Evolutionary conservation across 2,113 vertebrate genomes (phyloP).

Genomic region (Sapajus apella): DNA sequence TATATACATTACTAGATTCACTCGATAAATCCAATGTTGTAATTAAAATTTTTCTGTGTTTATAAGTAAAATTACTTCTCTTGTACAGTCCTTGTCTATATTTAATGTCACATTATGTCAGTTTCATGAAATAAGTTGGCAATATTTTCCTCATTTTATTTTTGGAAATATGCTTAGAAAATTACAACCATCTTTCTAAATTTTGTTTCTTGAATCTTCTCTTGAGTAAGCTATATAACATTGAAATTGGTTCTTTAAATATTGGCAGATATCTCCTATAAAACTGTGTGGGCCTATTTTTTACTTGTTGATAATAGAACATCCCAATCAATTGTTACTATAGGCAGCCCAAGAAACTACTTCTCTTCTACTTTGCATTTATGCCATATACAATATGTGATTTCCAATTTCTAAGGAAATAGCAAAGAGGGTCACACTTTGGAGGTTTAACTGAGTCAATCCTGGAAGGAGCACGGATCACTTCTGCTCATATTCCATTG

Average conservation of each 20-base stretch:
- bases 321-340: not conserved
- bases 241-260: not conserved
- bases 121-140: not conserved
- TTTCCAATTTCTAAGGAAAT: not conserved
- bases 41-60: conserved; percentile 29
- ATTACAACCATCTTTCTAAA: not conserved
- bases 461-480: not conserved
- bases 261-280: not conserved
- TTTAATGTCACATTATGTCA: not conserved
- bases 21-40: not conserved
- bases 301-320: not conserved
- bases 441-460: not conserved
- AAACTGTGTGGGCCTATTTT: not conserved
- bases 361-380: not conserved
- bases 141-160: not conserved
- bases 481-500: not conserved
- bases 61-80: conserved; percentile 11
- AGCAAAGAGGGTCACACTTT: not conserved
- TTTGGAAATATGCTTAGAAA: not conserved
- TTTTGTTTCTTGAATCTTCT: not conserved
- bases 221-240: not conserved
- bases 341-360: not conserved
- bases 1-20: not conserved
- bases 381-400: not conserved
- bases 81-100: not conserved